Conservation (phyloP, 1,140 invertebrate species). For the Euwallacea fornicatus region DNA sequence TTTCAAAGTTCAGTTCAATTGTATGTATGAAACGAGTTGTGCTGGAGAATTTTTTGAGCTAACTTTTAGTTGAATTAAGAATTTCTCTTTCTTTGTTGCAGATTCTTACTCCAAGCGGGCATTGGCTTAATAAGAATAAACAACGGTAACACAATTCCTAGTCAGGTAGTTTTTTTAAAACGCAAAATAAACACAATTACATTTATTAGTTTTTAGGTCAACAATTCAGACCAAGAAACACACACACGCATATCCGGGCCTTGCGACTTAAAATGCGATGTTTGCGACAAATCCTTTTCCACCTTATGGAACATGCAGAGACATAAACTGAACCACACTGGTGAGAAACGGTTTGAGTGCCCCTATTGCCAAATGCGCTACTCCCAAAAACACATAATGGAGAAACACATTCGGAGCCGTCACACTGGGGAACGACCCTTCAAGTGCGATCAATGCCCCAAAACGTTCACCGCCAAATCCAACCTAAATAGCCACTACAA, state of each 20-base stretch:
- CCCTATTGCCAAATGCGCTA: conserved; percentile 10
- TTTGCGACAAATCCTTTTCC: conserved; percentile 16
- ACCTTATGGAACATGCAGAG: conserved; percentile 23
- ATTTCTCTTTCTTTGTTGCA: not conserved
- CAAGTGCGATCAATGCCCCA: conserved; percentile 28
- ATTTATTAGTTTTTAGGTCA: no score
- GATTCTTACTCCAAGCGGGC: not conserved
- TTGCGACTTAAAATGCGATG: not conserved
- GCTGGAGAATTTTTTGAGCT: no score
- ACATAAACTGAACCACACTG: conserved; percentile 16
- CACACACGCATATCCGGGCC: no score
- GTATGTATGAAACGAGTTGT: no score
- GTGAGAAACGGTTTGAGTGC: conserved; percentile 10
- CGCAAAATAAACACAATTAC: no score
- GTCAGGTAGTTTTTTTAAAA: not conserved
- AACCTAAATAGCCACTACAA: conserved; percentile 28
- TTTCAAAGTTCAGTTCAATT: no score
- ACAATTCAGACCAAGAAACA: no score
- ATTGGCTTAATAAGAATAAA: not conserved
- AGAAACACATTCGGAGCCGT: conserved; percentile 14
- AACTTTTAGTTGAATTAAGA: no score
- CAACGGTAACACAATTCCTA: no score
- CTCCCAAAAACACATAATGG: conserved; percentile 8
- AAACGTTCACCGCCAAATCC: conserved; percentile 22
- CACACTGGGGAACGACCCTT: conserved; percentile 32